Base-by-base conservation (phyloP, 2,113 vertebrate species). In the Fulica atra region DNA sequence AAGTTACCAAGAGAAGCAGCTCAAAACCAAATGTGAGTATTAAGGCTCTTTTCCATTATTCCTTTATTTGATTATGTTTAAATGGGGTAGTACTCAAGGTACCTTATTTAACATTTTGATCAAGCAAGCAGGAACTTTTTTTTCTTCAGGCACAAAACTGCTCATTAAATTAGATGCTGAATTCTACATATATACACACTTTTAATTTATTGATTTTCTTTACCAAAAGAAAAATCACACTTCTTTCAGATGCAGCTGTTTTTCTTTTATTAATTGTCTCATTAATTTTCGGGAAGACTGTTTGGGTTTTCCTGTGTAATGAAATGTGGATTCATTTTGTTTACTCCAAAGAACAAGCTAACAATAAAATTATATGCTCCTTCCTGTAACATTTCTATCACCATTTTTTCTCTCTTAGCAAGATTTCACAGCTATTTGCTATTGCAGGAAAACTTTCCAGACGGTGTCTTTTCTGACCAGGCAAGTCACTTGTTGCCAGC, bases 1-100 rank as follows among this genome's bases (percentile, higher is more conserved):
- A 86, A 96, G 68, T 92, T 72, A 89, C 78, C 71, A 48, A 80
- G 94, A 97, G 96, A 91, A 97, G 92, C 84, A 78, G 82, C 94
- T 93, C 86, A 70, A 85, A 93, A 72, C 85, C 54, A 80, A 95
- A 95, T 71, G 98, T 98, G 95, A 98, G 98, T 98, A 97, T 89
- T 82, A 44, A 51, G 40, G 16, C 28, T 93, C 61, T 80, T 93
- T 93, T 80, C 63, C 3, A 0, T 70, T 84, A 56, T 92, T 91
- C 20, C 77, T 95, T 92, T 96, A 73, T 65, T 26, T 95, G 17
- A 46, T 44, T 86, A 80, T 72, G 40, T 86, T 88, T 95, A 81
- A 92, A 14, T 24, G 9, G 78, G 7, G 40, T 72, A 13, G 19
- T 18, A 26, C 31, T 65, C 16, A 42, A 85, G 16, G 25, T 59